Evolutionary conservation across 2,888 invertebrate genomes (phyloP).

Genomic region (Seladonia tumulorum): DNA sequence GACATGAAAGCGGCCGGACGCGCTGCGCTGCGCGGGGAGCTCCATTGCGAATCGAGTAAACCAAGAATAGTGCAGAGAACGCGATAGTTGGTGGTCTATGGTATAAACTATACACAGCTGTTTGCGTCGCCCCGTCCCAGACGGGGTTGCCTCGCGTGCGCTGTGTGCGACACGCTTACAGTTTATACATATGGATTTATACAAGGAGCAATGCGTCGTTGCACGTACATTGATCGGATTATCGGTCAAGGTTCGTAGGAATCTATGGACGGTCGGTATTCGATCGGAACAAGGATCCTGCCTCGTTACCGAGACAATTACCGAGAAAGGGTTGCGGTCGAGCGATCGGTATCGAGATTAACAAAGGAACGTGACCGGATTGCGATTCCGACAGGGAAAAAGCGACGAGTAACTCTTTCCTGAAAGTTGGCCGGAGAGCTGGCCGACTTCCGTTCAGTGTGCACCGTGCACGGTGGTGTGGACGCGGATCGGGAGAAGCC

Average conservation of each 20-base stretch:
- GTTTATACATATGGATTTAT: slow-evolving; percentile 48
- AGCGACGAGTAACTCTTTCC: slow-evolving; percentile 25
- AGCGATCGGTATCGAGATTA: slow-evolving; percentile 41
- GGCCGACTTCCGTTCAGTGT: neutral
- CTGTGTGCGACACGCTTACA: slow-evolving; percentile 30
- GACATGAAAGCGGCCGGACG: neutral
- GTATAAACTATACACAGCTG: slow-evolving; percentile 45
- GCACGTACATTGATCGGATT: neutral
- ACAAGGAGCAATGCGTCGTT: slow-evolving; percentile 20
- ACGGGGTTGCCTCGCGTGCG: slow-evolving; percentile 13
- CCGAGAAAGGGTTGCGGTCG: neutral
- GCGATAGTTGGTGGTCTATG: neutral
- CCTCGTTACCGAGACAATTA: slow-evolving; percentile 8
- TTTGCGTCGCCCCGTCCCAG: slow-evolving; percentile 19
- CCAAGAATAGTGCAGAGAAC: slow-evolving; percentile 25
- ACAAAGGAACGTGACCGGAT: slow-evolving; percentile 49
- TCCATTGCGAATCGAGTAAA: slow-evolving; percentile 57
- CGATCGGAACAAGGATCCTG: neutral
- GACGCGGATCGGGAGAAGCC: slow-evolving; percentile 42
- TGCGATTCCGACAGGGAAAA: slow-evolving; percentile 41
- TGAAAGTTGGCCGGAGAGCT: slow-evolving; percentile 24
- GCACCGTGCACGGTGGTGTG: slow-evolving; percentile 35
- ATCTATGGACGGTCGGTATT: neutral
- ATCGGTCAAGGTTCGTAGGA: neutral
- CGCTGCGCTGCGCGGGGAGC: slow-evolving; percentile 4